These are phyloP conservation scores for Parazoanthus swiftii DNA, from an alignment of 92 coral and sea anemone genomes.

Conservation along the genomic window DNA sequence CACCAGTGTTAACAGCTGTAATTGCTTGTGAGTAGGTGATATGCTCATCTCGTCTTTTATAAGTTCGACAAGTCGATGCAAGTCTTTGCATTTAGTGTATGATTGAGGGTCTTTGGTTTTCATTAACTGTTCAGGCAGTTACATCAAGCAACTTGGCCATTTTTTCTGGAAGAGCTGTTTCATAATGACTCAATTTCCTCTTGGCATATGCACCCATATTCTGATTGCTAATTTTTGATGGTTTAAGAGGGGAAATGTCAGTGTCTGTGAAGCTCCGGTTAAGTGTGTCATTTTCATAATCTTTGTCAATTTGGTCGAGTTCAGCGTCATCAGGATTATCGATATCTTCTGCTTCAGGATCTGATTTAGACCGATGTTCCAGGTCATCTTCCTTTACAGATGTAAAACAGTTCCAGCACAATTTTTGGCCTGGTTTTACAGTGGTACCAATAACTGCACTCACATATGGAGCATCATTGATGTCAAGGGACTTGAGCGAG, in stretches of 20 bases:
- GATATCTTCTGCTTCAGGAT: slow-evolving; percentile 15
- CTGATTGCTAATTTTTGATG: slow-evolving; percentile 20
- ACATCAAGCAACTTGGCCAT: slow-evolving; percentile 39
- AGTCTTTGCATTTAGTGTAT: slow-evolving; percentile 22
- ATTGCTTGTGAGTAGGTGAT: slow-evolving; percentile 10
- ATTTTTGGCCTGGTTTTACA: slow-evolving; percentile 35
- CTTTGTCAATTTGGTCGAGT: slow-evolving; percentile 30
- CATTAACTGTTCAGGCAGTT: slow-evolving; percentile 27
- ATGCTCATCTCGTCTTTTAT: slow-evolving; percentile 6
- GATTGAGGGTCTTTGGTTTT: slow-evolving; percentile 25
- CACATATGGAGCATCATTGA: slow-evolving; percentile 40
- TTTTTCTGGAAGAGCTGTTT: slow-evolving; percentile 27
- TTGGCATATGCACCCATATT: slow-evolving; percentile 27
- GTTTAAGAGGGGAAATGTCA: slow-evolving; percentile 18
- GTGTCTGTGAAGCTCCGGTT: slow-evolving; percentile 27
- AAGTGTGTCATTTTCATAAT: slow-evolving; percentile 28
- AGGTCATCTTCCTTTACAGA: slow-evolving; percentile 29
- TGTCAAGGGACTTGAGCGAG: slow-evolving; percentile 40
- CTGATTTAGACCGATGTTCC: slow-evolving; percentile 25
- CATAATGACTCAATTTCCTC: slow-evolving; percentile 24
- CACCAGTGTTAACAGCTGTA: slow-evolving; percentile 21
- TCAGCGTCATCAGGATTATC: background rate
- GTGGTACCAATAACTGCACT: slow-evolving; percentile 37
- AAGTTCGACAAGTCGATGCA: slow-evolving; percentile 17
- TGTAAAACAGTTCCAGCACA: slow-evolving; percentile 22